Base-by-base conservation (phyloP, 2,113 vertebrate species). In the Thinocorus orbignyianus region DNA sequence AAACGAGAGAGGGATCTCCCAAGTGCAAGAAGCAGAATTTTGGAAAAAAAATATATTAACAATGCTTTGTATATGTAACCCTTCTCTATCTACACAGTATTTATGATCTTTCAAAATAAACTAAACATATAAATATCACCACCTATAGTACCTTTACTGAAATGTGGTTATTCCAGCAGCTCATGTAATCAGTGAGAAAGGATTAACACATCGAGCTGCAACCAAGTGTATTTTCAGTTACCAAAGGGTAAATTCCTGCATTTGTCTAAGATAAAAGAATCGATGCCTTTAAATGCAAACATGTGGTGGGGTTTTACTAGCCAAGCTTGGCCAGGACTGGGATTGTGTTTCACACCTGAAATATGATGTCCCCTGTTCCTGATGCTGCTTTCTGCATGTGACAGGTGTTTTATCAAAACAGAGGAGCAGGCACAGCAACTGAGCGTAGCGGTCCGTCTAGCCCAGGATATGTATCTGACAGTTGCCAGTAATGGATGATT, bases 401-500 rank as follows among this genome's bases (percentile, higher is more conserved):
- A 81, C 74, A 93, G 81, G 85, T 83, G 74, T 82, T 96, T 55
- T 23, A 60, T 82, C 93, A 88, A 58, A 69, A 13, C 30, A 28
- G 42, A 83, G 52, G 8, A 49, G 39, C 51, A 79, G 52, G 61
- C 37, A 1, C 39, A 78, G 4, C 6, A 0, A 30, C 73, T 90
- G 66, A 70, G 52, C 13, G 0, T 9, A 35, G 79, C 88, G 46
- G 80, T 86, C 83, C 26, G 1, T 49, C 80, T 90, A 69, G 62
- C 54, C 46, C 82, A n/a, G 60, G 87, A 83, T 88, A 90, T 70
- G 57, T 92, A 74, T 82, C 81, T 96, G 84, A 80, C 81, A 81
- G 58, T 87, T 92, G 79, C 68, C 68, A 60, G 48, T 78, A 92
- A 94, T 81, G 80, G 76, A 90, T 92, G 88, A 88, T 88, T 93